A percentile compares a stretch with the other conserved stretches of the same genome.
These are phyloP conservation scores for Corvus hawaiiensis DNA, from an alignment of 2,113 vertebrate species.

Conservation along the genomic window DNA sequence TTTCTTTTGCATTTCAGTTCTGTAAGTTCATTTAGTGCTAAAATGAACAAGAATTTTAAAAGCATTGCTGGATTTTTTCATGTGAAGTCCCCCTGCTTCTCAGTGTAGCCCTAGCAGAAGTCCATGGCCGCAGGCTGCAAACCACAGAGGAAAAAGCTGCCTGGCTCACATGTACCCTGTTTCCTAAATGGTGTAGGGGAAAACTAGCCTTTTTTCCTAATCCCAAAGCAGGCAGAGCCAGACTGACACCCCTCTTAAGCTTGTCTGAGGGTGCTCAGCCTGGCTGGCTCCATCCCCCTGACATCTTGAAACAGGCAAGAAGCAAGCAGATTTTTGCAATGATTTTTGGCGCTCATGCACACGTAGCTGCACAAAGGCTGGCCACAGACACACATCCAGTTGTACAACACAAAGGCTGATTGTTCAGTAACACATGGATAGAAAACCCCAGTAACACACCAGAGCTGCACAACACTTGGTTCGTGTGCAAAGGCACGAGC, in stretches of 20 bases:
- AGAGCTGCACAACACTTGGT: background rate
- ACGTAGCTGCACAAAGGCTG: background rate
- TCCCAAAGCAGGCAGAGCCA: background rate
- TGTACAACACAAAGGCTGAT: background rate
- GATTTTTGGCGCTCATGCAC: fast-evolving
- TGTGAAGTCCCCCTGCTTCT: background rate
- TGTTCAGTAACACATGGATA: background rate
- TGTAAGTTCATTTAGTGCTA: background rate
- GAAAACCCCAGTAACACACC: background rate
- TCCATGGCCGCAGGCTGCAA: background rate
- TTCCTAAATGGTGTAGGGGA: fast-evolving
- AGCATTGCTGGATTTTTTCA: background rate
- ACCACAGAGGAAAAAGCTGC: background rate
- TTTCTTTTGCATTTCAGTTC: background rate
- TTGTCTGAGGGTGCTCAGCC: background rate
- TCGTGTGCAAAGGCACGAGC: fast-evolving
- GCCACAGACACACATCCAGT: background rate
- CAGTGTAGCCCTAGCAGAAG: background rate
- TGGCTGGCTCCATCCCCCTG: fast-evolving
- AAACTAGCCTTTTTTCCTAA: background rate
- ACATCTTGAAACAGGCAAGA: fast-evolving
- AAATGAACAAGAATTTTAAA: fast-evolving
- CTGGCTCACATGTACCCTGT: background rate
- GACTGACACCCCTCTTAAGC: background rate
- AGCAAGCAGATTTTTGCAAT: background rate